Evolutionary conservation across 1,140 invertebrate species (phyloP).

Genomic region (Orchestia grillus): DNA sequence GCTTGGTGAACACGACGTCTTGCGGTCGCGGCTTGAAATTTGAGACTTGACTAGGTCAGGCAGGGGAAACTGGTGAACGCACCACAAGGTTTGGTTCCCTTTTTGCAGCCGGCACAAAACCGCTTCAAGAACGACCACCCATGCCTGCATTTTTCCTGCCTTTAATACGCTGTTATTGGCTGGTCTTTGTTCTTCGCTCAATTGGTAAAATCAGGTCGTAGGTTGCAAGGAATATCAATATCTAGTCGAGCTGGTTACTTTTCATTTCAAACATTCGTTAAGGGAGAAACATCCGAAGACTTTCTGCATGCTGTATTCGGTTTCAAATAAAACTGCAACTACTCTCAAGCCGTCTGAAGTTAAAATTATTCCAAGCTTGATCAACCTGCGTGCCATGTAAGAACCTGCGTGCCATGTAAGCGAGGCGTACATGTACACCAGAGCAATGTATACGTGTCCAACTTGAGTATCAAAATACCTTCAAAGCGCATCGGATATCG

Average conservation of each 20-base stretch:
- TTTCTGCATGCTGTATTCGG: not conserved
- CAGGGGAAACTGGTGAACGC: not conserved
- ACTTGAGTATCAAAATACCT: no score
- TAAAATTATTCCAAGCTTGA: not conserved
- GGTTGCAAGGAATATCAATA: not conserved
- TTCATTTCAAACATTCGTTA: not conserved
- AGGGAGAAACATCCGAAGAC: not conserved
- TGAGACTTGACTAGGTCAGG: not conserved
- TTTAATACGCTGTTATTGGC: not conserved
- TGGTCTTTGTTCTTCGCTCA: not conserved
- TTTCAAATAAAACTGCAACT: not conserved
- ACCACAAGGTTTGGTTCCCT: not conserved
- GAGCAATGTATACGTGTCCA: no score
- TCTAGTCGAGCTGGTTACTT: not conserved
- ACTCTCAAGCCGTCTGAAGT: not conserved
- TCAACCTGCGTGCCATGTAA: no score
- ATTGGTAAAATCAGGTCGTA: not conserved
- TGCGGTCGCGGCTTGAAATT: not conserved
- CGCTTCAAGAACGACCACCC: not conserved
- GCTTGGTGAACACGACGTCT: not conserved
- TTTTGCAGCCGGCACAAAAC: not conserved
- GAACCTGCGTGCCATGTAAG: no score
- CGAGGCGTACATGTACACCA: no score
- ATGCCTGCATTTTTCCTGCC: not conserved
- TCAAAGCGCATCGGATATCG: no score